Conservation (phyloP, 2,888 invertebrate genomes). For the Harmothoe impar region DNA sequence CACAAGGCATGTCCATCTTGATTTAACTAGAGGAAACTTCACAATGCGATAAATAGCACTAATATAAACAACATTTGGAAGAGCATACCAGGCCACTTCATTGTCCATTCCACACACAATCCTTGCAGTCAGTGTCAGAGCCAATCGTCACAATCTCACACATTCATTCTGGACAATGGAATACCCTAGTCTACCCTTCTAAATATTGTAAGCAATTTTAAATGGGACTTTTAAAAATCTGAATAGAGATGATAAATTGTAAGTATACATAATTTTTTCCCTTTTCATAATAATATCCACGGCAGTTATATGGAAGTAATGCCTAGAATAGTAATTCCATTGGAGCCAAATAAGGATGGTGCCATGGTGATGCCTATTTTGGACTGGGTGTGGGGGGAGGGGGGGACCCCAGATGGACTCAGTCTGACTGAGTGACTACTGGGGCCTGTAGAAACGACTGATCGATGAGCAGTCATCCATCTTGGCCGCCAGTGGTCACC, state of each 20-base stretch:
- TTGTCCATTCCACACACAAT: neutral
- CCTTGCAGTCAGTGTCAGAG: neutral
- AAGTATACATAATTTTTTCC: no score
- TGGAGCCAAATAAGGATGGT: no score
- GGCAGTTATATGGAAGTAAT: no score
- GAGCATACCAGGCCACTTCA: neutral
- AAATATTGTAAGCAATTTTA: no score
- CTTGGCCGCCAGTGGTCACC: neutral
- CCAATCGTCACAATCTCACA: neutral
- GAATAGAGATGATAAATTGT: no score
- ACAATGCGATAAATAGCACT: neutral
- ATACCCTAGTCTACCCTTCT: neutral
- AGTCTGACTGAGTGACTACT: neutral
- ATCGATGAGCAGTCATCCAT: slow-evolving; percentile 32
- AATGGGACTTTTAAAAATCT: no score
- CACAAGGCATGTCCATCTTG: neutral
- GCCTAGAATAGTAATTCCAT: no score
- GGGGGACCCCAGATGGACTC: neutral
- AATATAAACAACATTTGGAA: neutral
- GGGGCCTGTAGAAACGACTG: neutral
- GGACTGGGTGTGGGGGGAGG: neutral
- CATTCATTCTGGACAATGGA: neutral
- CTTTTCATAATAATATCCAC: no score
- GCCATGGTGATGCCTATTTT: neutral
- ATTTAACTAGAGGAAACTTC: neutral